Percentiles rank a stretch among this genome's conserved stretches.
phyloP scores from a whole-genome alignment of 2,113 vertebrate genomes.

The Lycaon pictus region DNA sequence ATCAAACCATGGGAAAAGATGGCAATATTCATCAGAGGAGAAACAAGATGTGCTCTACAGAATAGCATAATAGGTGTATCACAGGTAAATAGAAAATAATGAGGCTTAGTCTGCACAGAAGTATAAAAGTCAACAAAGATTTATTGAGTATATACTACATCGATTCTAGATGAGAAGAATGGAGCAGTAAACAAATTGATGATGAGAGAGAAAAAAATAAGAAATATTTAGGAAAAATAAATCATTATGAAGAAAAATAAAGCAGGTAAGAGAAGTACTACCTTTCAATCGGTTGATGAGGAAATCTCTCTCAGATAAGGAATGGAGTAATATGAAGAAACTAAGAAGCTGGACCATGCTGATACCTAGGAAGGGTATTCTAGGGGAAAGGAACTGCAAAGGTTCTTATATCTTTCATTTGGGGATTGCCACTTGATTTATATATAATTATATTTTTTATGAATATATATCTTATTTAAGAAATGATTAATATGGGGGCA shows the following conservation, averaged over 20 bases:
- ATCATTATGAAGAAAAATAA: neutral
- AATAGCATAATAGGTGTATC: rapidly evolving
- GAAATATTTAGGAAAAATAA: neutral
- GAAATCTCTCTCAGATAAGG: neutral
- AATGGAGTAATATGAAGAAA: neutral
- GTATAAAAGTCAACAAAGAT: neutral
- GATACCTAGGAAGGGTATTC: neutral
- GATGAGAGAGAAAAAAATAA: neutral
- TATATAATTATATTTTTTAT: neutral
- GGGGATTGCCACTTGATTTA: neutral
- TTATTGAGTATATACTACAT: neutral
- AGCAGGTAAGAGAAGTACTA: neutral
- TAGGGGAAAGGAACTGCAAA: neutral
- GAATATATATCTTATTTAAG: neutral
- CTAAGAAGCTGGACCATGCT: neutral
- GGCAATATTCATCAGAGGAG: neutral
- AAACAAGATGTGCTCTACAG: neutral
- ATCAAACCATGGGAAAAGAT: neutral
- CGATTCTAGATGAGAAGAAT: neutral
- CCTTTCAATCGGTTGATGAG: neutral
- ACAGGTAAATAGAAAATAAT: neutral
- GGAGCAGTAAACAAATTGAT: neutral
- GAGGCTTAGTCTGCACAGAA: neutral
- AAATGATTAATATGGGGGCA: neutral
- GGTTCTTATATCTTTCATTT: neutral